Conservation (phyloP, 2,888 invertebrate genomes). For the Hirtodrosophila confusa region DNA sequence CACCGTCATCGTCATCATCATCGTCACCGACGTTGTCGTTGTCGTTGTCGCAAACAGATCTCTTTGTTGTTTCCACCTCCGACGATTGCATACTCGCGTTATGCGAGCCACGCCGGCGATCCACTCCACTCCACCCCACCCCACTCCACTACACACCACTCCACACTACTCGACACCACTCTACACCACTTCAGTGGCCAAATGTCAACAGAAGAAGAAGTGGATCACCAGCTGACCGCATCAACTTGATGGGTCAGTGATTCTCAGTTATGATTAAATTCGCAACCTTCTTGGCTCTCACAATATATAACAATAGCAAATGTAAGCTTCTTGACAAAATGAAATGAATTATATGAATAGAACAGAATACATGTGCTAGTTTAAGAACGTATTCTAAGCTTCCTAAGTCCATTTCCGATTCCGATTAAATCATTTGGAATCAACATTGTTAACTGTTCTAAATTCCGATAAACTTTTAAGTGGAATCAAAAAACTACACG, state of each 20-base stretch:
- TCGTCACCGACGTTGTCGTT: slow-evolving; percentile 1
- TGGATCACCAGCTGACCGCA: slow-evolving; percentile 41
- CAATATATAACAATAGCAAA: not conserved
- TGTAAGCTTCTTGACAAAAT: too few species aligned
- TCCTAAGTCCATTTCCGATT: too few species aligned
- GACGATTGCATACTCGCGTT: slow-evolving; percentile 61
- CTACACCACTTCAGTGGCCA: slow-evolving; percentile 10
- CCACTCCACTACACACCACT: slow-evolving; percentile 1
- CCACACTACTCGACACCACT: slow-evolving; percentile 15
- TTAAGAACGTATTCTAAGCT: too few species aligned
- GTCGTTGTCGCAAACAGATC: slow-evolving; percentile 69
- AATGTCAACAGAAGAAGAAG: slow-evolving; percentile 45
- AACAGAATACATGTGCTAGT: too few species aligned
- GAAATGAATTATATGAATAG: too few species aligned
- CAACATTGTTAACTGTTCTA: too few species aligned
- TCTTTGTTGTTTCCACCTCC: slow-evolving; percentile 69
- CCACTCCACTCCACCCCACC: slow-evolving; percentile 16
- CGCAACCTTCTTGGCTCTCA: slow-evolving; percentile 3
- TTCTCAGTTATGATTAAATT: slow-evolving; percentile 27
- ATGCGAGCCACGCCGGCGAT: slow-evolving; percentile 41
- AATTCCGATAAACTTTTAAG: too few species aligned
- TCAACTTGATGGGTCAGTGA: slow-evolving; percentile 47
- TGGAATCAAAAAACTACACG: too few species aligned
- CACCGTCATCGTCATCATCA: slow-evolving; percentile 21
- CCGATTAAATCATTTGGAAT: too few species aligned